These are phyloP conservation scores for Trichonephila clavata DNA, from an alignment of 1,140 invertebrate species.

Conservation along the genomic window DNA sequence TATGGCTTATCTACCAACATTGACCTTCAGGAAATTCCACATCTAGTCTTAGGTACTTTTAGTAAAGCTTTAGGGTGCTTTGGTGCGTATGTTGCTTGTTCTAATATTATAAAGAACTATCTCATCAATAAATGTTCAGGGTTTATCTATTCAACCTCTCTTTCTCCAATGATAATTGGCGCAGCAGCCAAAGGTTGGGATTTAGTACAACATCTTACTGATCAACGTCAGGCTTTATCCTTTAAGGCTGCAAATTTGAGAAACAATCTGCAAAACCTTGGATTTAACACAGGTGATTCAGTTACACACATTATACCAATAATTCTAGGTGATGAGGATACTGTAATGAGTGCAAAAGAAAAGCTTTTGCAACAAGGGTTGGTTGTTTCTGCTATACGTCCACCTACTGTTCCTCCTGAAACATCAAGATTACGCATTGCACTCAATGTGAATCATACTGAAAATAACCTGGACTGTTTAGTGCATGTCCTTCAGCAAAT, in stretches of 20 bases:
- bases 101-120: not conserved
- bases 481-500: not conserved
- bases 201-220: not conserved
- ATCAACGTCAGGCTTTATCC: conserved; percentile 14
- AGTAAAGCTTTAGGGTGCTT: not conserved
- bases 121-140: not conserved
- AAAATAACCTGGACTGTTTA: not conserved
- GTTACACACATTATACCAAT: not conserved
- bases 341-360: not conserved
- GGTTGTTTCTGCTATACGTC: not conserved
- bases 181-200: conserved; percentile 9
- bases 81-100: not conserved
- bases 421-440: conserved; percentile 11
- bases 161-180: not conserved
- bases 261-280: not conserved
- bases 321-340: not conserved
- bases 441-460: not conserved
- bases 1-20: conserved; percentile 14
- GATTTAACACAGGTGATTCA: not conserved
- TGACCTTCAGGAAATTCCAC: not conserved
- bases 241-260: not conserved
- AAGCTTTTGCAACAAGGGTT: not conserved
- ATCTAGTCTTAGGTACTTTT: not conserved
- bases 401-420: conserved; percentile 1
- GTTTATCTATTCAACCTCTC: not conserved